Percentiles rank a stretch among this genome's conserved stretches.
Conservation (phyloP, 2,113 vertebrate species). For the Noturus placidus region DNA sequence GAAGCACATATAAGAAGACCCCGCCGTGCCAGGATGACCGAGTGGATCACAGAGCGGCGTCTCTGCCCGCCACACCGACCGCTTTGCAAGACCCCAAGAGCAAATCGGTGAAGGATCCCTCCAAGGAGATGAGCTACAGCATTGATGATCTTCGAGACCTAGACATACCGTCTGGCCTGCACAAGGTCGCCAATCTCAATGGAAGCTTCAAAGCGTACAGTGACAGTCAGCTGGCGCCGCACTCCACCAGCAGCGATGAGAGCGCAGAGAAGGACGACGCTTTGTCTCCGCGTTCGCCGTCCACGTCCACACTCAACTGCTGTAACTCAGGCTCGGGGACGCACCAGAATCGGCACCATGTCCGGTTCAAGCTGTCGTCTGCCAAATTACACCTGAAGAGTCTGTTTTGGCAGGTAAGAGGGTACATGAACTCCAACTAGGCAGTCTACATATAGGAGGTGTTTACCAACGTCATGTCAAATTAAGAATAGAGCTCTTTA, state of each 20-base stretch:
- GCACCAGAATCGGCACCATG: slow-evolving; percentile 42
- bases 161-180: slow-evolving; percentile 44
- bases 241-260: slow-evolving; percentile 43
- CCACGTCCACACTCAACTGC: slow-evolving; percentile 9
- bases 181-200: slow-evolving; percentile 53
- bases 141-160: slow-evolving; percentile 59
- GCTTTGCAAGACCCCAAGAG: accelerated
- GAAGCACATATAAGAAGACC: slow-evolving; percentile 14
- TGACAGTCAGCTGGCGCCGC: slow-evolving; percentile 68
- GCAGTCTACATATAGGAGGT: background rate
- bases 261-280: slow-evolving; percentile 43
- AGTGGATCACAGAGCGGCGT: accelerated
- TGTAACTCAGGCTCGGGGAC: slow-evolving; percentile 21
- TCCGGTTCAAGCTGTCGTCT: slow-evolving; percentile 56
- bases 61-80: slow-evolving; percentile 21
- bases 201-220: slow-evolving; percentile 73
- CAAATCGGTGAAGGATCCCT: slow-evolving; percentile 41
- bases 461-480: background rate
- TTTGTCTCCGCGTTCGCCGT: background rate
- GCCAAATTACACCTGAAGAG: slow-evolving; percentile 74
- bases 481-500: background rate
- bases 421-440: background rate
- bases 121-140: slow-evolving; percentile 67
- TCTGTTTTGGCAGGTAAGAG: slow-evolving; percentile 70
- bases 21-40: background rate